Percentiles rank a stretch among this genome's conserved stretches.
phyloP scores from a whole-genome alignment of 1,140 invertebrate species.

The Calliopsis andreniformis region DNA sequence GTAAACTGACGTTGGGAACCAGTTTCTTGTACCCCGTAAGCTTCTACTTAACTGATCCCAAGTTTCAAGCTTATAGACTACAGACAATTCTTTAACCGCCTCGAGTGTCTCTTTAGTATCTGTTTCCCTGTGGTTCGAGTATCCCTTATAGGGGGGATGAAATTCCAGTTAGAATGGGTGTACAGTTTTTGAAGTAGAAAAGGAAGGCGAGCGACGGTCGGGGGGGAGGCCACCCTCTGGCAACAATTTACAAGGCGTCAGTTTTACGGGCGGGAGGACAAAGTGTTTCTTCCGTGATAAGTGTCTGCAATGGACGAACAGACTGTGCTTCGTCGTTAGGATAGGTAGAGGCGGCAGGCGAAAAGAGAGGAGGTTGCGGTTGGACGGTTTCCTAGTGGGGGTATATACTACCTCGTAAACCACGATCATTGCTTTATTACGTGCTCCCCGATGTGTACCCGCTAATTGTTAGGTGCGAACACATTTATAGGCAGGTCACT shows the following conservation, averaged over 20 bases:
- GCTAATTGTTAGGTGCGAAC: constrained; percentile 78
- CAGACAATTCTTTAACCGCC: no score
- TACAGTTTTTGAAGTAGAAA: constrained; percentile 29
- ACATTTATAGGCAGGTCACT: constrained; percentile 72
- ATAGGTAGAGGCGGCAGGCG: constrained; percentile 36
- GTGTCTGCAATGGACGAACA: constrained; percentile 55
- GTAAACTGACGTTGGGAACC: no score
- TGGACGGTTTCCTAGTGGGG: constrained; percentile 61
- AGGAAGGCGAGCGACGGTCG: not conserved
- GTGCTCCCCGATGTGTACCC: constrained; percentile 71
- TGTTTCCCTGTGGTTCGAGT: no score
- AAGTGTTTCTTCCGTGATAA: constrained; percentile 71
- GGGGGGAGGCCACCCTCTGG: constrained; percentile 28
- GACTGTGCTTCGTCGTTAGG: constrained; percentile 51
- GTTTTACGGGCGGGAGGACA: constrained; percentile 68
- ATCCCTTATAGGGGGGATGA: no score
- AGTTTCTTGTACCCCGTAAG: no score
- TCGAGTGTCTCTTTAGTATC: no score
- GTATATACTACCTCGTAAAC: constrained; percentile 78
- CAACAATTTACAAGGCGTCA: constrained; percentile 71
- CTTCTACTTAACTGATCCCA: no score
- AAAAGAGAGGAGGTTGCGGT: constrained; percentile 61
- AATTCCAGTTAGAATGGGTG: not conserved
- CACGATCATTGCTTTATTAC: constrained; percentile 79
- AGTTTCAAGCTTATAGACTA: no score